phyloP scores from a whole-genome alignment of 2,888 invertebrate species.

The Sinelater perroti region DNA sequence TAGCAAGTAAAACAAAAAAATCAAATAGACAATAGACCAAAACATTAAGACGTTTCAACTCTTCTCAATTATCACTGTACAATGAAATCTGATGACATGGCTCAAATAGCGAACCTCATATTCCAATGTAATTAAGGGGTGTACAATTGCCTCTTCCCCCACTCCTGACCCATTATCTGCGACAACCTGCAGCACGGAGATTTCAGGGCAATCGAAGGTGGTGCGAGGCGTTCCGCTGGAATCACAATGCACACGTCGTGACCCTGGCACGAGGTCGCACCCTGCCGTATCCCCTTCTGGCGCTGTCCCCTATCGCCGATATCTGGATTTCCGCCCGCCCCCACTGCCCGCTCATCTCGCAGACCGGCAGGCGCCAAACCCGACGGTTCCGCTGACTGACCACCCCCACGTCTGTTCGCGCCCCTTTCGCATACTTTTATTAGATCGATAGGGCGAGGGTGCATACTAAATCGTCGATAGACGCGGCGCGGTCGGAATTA shows the following conservation, averaged over 20 bases:
- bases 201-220: constrained; percentile 6
- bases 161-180: too few species aligned
- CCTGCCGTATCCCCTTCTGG: constrained; percentile 5
- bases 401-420: constrained; percentile 47
- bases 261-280: constrained; percentile 11
- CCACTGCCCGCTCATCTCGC: constrained; percentile 32
- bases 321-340: constrained; percentile 14
- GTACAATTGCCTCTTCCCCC: too few species aligned
- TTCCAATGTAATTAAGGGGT: too few species aligned
- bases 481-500: constrained; percentile 21
- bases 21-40: too few species aligned
- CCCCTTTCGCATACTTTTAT: constrained; percentile 42
- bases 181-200: too few species aligned
- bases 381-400: constrained; percentile 49
- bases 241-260: constrained; percentile 17
- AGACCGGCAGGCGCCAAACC: constrained; percentile 36
- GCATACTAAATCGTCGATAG: constrained; percentile 38
- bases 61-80: too few species aligned
- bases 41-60: too few species aligned
- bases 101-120: too few species aligned
- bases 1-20: too few species aligned
- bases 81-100: too few species aligned
- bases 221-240: constrained; percentile 4
- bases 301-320: constrained; percentile 16
- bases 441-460: constrained; percentile 44